These are phyloP conservation scores for Cyprinodon tularosa DNA, from an alignment of 2,113 vertebrate species.

Conservation along the genomic window DNA sequence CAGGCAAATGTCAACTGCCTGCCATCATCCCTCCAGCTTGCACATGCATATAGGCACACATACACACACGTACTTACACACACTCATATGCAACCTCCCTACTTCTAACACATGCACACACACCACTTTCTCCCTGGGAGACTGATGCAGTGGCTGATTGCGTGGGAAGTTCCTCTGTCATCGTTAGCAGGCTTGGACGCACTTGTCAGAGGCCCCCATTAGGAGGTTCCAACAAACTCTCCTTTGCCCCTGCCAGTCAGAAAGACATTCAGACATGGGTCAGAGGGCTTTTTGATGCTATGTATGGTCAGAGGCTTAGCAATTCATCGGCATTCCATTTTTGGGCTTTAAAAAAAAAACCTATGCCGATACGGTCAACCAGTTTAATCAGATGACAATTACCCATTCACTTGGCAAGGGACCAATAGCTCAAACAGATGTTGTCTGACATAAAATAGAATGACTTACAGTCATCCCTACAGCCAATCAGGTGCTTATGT, in stretches of 20 bases:
- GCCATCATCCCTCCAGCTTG: slow-evolving; percentile 33
- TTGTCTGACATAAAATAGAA: background rate
- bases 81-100: slow-evolving; percentile 1
- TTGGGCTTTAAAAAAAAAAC: background rate
- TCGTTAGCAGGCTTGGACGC: slow-evolving; percentile 72
- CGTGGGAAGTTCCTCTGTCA: slow-evolving; percentile 78
- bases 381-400: background rate
- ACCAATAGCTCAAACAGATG: background rate
- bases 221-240: slow-evolving; percentile 71
- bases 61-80: slow-evolving; percentile 6
- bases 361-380: background rate
- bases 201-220: slow-evolving; percentile 70
- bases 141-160: slow-evolving; percentile 78
- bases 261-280: slow-evolving; percentile 18
- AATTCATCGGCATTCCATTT: background rate
- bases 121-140: slow-evolving; percentile 40
- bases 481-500: background rate
- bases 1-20: slow-evolving; percentile 47
- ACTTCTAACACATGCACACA: background rate
- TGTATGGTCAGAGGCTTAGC: slow-evolving; percentile 17
- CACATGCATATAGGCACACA: slow-evolving; percentile 6
- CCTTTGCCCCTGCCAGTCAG: slow-evolving; percentile 47
- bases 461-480: background rate
- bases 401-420: background rate
- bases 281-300: slow-evolving; percentile 8